Conservation (phyloP, 1,140 invertebrate species). For the Brachionus manjavacas region DNA sequence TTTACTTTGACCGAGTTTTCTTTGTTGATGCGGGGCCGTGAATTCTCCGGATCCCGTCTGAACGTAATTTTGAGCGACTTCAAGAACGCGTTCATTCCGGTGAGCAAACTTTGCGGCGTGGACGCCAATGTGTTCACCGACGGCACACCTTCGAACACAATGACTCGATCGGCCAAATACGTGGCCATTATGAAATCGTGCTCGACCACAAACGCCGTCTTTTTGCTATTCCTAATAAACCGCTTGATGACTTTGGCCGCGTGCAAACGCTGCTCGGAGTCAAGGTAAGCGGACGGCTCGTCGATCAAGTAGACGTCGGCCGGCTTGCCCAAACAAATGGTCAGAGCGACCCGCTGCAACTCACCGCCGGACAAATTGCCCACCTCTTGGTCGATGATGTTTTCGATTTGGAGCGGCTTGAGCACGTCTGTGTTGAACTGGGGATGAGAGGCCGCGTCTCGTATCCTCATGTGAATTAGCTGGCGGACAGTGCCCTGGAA, state of each 20-base stretch:
- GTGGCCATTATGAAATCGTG: conserved; percentile 99
- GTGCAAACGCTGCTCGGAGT: conserved; percentile 98
- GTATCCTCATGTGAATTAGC: conserved; percentile 88
- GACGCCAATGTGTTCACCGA: conserved; percentile 81
- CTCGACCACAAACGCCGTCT: conserved; percentile 98
- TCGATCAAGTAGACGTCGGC: conserved; percentile 98
- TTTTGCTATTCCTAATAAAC: conserved; percentile 97
- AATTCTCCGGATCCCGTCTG: conserved; percentile 95
- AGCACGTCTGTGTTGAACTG: conserved; percentile 98
- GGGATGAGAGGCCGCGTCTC: conserved; percentile 92
- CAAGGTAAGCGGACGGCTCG: conserved; percentile 96
- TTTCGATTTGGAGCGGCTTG: conserved; percentile 95
- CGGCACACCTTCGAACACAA: conserved; percentile 92
- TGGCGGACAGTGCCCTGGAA: conserved; percentile 84
- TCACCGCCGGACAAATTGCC: conserved; percentile 97
- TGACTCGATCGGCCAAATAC: conserved; percentile 94
- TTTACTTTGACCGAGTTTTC: conserved; percentile 83
- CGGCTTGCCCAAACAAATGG: conserved; percentile 92
- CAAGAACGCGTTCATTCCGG: conserved; percentile 97
- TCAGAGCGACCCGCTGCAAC: conserved; percentile 90
- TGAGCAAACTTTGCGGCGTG: conserved; percentile 83
- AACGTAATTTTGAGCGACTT: conserved; percentile 96
- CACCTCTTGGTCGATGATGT: conserved; percentile 93
- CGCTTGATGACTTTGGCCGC: conserved; percentile 98
- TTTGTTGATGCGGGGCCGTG: conserved; percentile 96